phyloP scores from a whole-genome alignment of 2,888 invertebrate genomes.

The Tupiocoris notatus region DNA sequence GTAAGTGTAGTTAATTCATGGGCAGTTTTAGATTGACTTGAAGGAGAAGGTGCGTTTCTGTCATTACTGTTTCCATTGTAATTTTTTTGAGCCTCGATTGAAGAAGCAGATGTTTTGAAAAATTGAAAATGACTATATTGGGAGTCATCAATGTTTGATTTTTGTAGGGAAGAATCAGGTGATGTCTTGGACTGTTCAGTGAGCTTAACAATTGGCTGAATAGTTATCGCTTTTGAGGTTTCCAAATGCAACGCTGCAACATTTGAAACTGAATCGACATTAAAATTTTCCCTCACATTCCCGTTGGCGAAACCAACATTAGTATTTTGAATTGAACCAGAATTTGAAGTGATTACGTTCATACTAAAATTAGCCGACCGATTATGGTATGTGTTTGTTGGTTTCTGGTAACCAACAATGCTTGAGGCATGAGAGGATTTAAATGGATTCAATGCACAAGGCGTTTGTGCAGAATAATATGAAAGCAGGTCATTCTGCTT shows the following conservation, averaged over 20 bases:
- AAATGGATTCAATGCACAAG: background rate
- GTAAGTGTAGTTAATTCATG: background rate
- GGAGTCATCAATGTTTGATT: too few relatives aligned
- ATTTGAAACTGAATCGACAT: too few relatives aligned
- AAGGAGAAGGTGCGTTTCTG: too few relatives aligned
- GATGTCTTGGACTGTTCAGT: too few relatives aligned
- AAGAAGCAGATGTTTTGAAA: background rate
- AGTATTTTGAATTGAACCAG: too few relatives aligned
- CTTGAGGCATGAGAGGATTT: background rate
- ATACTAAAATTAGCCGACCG: constrained; percentile 10
- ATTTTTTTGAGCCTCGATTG: background rate
- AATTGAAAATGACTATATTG: background rate
- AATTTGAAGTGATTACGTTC: constrained; percentile 25
- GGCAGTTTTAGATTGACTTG: background rate
- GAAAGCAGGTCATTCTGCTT: background rate
- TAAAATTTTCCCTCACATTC: too few relatives aligned
- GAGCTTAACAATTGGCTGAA: too few relatives aligned
- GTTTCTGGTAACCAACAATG: background rate
- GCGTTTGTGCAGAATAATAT: background rate
- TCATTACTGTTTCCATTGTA: too few relatives aligned
- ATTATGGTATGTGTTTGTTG: background rate
- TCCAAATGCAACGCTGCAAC: too few relatives aligned
- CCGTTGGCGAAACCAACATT: too few relatives aligned
- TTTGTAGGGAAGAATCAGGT: too few relatives aligned
- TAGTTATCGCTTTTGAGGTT: too few relatives aligned